Evolutionary conservation across 2,797 vertebrate genomes (phyloP).

Genomic region (Sebastes goodei): DNA sequence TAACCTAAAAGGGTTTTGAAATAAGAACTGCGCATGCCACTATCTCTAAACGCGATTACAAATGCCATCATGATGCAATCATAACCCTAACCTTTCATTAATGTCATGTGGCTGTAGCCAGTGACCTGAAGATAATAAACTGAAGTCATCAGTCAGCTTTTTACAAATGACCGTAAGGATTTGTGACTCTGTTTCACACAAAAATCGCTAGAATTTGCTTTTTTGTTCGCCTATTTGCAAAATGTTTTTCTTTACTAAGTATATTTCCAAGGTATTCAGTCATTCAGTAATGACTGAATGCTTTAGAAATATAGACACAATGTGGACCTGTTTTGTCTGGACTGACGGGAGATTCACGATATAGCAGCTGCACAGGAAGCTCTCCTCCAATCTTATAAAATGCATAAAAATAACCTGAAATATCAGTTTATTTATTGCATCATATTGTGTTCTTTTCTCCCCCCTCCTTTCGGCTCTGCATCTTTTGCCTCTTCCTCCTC

Average conservation of each 20-base stretch:
- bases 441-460: background rate
- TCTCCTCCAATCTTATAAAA: background rate
- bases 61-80: background rate
- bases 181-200: background rate
- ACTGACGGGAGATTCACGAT: background rate
- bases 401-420: slow-evolving; percentile 15
- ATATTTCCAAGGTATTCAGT: no score
- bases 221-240: background rate
- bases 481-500: slow-evolving; percentile 7
- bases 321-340: background rate
- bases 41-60: background rate
- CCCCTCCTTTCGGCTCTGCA: background rate
- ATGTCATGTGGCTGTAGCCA: slow-evolving; percentile 2
- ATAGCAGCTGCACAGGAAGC: background rate
- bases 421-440: slow-evolving; percentile 17
- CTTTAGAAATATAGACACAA: background rate
- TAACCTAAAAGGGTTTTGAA: slow-evolving; percentile 1
- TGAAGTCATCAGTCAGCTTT: slow-evolving; percentile 3
- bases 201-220: background rate
- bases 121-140: background rate
- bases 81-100: slow-evolving; percentile 5
- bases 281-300: background rate
- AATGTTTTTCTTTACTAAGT: background rate
- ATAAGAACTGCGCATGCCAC: background rate
- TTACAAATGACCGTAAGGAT: slow-evolving; percentile 3